Conservation (phyloP, 2,113 vertebrate species). For the Bettongia penicillata region DNA sequence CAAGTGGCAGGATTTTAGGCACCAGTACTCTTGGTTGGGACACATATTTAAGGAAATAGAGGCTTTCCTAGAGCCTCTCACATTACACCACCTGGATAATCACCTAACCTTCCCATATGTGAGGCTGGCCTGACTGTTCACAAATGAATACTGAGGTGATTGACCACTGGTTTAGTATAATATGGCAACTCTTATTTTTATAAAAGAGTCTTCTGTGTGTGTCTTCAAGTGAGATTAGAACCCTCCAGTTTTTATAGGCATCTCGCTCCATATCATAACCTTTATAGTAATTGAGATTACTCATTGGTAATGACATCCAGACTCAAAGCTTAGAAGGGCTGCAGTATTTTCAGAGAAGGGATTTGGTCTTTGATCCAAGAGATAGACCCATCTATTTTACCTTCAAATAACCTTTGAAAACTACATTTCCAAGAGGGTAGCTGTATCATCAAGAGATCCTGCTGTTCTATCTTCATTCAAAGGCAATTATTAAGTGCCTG, state of each 20-base stretch:
- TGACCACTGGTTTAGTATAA: neutral
- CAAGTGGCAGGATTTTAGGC: neutral
- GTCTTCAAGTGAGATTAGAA: neutral
- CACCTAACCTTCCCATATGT: neutral
- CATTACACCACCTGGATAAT: neutral
- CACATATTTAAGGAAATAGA: neutral
- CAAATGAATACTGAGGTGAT: neutral
- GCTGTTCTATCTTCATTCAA: neutral
- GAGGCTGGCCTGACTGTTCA: neutral
- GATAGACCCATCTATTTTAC: neutral
- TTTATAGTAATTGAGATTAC: neutral
- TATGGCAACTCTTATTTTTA: neutral
- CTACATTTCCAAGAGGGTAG: neutral
- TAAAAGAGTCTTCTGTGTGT: neutral
- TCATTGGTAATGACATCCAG: neutral
- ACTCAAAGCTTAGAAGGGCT: neutral
- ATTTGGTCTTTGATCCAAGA: neutral
- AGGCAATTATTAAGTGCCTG: neutral
- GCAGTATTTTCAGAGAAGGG: neutral
- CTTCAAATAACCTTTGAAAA: neutral
- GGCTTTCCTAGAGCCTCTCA: neutral
- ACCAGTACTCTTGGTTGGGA: neutral
- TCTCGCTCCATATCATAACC: neutral
- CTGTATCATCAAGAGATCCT: neutral
- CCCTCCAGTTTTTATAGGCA: neutral